A percentile compares a stretch with the other conserved stretches of the same genome.
These are phyloP conservation scores for Drosophila prosaltans DNA, from an alignment of 1,140 invertebrate species.

Conservation along the genomic window DNA sequence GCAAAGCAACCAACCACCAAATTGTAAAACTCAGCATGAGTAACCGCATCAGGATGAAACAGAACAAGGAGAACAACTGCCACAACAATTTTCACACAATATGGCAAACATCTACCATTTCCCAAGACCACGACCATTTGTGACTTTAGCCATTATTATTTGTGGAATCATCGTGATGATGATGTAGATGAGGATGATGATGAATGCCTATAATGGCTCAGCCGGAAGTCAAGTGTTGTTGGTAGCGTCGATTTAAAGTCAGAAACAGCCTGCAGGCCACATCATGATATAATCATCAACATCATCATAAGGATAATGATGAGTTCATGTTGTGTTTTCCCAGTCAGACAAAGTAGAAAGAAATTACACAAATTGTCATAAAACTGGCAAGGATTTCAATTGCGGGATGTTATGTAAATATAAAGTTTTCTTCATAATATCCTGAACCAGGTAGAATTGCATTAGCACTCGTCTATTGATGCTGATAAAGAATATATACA, in stretches of 20 bases:
- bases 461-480: no score
- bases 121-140: not conserved
- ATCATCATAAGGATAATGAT: not conserved
- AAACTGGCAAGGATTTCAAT: not conserved
- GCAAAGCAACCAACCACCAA: conserved; percentile 15
- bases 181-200: not conserved
- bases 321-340: not conserved
- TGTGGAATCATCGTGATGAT: not conserved
- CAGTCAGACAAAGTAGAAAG: not conserved
- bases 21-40: not conserved
- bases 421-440: not conserved
- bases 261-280: conserved; percentile 14
- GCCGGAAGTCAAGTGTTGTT: conserved; percentile 67
- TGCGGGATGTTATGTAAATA: not conserved
- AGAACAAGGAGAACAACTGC: conserved; percentile 35
- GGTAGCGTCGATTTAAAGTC: conserved; percentile 12
- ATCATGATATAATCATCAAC: not conserved
- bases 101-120: conserved; percentile 38
- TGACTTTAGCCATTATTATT: conserved; percentile 3
- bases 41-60: conserved; percentile 13
- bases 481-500: no score
- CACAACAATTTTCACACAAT: conserved; percentile 45
- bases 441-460: no score
- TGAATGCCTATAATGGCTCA: conserved; percentile 19
- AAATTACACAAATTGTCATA: not conserved